Evolutionary conservation across 2,113 vertebrate species (phyloP).

Genomic region (Hippocampus mohnikei): DNA sequence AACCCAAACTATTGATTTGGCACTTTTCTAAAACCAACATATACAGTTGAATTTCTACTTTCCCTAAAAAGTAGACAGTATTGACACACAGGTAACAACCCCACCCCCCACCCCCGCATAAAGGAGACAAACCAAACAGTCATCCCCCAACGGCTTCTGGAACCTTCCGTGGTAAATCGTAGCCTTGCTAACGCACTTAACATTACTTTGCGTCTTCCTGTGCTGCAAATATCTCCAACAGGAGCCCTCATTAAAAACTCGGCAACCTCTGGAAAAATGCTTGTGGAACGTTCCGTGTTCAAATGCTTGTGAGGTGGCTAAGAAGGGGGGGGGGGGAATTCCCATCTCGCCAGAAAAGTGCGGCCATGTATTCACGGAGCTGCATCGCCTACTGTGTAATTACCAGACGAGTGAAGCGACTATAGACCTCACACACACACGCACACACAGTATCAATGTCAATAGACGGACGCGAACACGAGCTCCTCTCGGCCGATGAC

Average conservation of each 20-base stretch:
- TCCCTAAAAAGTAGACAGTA: too few relatives aligned
- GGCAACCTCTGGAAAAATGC: slow-evolving; percentile 10
- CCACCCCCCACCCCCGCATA: too few relatives aligned
- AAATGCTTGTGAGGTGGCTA: neutral
- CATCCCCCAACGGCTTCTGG: neutral
- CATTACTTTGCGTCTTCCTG: neutral
- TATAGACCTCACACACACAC: slow-evolving; percentile 34
- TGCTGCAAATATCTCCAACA: neutral
- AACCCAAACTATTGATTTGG: too few relatives aligned
- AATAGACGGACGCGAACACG: slow-evolving; percentile 13
- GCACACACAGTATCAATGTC: slow-evolving; percentile 18
- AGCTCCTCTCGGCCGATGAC: slow-evolving; percentile 32
- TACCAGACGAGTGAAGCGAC: slow-evolving; percentile 32
- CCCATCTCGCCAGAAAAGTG: slow-evolving; percentile 42
- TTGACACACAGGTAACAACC: too few relatives aligned
- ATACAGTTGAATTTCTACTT: too few relatives aligned
- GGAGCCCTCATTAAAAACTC: neutral
- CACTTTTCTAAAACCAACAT: too few relatives aligned
- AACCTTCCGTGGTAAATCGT: neutral
- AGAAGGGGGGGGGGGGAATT: slow-evolving; percentile 50
- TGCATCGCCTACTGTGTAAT: slow-evolving; percentile 46
- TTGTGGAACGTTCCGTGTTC: slow-evolving; percentile 23
- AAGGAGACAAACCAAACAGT: neutral
- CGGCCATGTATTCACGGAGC: slow-evolving; percentile 37
- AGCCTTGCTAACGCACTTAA: neutral